Evolutionary conservation across 2,888 invertebrate species (phyloP), one percentile per base, ranked within the genome.

Genomic region (Leucophora obtusa): DNA sequence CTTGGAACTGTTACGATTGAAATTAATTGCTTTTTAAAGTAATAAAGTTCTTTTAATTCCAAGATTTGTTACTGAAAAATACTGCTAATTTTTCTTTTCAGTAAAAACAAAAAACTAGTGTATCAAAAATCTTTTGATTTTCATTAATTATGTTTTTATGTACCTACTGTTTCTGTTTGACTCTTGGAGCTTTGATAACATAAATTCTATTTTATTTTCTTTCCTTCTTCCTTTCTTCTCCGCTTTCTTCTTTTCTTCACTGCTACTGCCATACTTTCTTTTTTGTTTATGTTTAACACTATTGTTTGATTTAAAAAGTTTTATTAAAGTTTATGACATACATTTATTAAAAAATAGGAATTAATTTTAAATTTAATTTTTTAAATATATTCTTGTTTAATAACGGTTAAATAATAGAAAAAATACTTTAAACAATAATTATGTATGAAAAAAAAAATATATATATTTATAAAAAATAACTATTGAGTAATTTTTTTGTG

Each of bases 341-440:
- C 72, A 81, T 77, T 65, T 60, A 79, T 53, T 82, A 75, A 71
- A 69, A 78, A 70, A 73, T 80, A 82, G 83, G 77, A 83, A 79
- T 73, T 82, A 75, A 69, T 63, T 79, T 69, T 68, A 78, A 66
- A 43, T 79, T 82, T 60, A 71, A 66, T 83, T 70, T 72, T 79
- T 71, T 28, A 6, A 59, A 66, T 71, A 66, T 47, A 51, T 80
- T 79, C 82, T 79, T 76, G 54, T 79, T 79, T 65, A 70, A 71
- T 69, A 78, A 66, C 66, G 58, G 69, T 54, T 81, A 68, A 63
- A 58, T 76, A 63, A 80, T 53, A 58, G 28, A 68, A 35, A 50
- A 59, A 71, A 63, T 63, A 62, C 66, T 79, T 58, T 65, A 73
- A 77, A 72, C 54, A 70, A 81, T 81, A 73, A 70, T 35, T 62